Percentiles rank a stretch among this genome's conserved stretches.
Evolutionary conservation across 2,113 vertebrate species (phyloP).

Genomic region (Microtus pennsylvanicus): DNA sequence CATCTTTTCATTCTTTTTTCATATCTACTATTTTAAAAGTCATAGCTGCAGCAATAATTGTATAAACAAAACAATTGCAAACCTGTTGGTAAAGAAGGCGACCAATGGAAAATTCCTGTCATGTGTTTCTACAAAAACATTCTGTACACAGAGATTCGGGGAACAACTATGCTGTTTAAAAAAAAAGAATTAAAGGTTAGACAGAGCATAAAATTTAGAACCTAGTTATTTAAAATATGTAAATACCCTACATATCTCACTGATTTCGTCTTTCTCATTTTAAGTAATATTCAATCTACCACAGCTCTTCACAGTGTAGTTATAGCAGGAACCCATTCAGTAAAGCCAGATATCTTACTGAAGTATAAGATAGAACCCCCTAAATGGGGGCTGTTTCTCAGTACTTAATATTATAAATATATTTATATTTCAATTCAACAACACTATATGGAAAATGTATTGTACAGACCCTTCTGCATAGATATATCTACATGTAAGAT

Average conservation of each 20-base stretch:
- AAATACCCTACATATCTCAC: constrained; percentile 28
- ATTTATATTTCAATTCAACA: background rate
- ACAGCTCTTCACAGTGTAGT: background rate
- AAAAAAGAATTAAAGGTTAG: constrained; percentile 31
- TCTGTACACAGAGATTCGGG: constrained; percentile 96
- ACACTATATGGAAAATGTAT: background rate
- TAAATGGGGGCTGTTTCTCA: background rate
- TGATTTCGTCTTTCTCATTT: background rate
- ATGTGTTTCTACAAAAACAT: constrained; percentile 96
- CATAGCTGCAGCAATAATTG: constrained; percentile 55
- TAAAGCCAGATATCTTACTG: constrained; percentile 41
- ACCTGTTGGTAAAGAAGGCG: constrained; percentile 97
- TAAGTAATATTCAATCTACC: constrained; percentile 12
- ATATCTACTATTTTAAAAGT: constrained; percentile 45
- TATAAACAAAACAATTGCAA: constrained; percentile 67
- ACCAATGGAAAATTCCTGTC: constrained; percentile 92
- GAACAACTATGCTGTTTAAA: constrained; percentile 94
- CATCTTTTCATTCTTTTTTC: background rate
- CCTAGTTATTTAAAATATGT: constrained; percentile 13
- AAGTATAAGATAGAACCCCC: constrained; percentile 34
- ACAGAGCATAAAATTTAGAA: background rate
- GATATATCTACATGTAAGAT: background rate
- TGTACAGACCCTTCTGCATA: constrained; percentile 5
- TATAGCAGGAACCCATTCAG: constrained; percentile 36
- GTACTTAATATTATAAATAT: constrained; percentile 41